A percentile compares a stretch with the other conserved stretches of the same genome.
phyloP scores from a whole-genome alignment of 2,888 invertebrate species.

The Sesia apiformis region DNA sequence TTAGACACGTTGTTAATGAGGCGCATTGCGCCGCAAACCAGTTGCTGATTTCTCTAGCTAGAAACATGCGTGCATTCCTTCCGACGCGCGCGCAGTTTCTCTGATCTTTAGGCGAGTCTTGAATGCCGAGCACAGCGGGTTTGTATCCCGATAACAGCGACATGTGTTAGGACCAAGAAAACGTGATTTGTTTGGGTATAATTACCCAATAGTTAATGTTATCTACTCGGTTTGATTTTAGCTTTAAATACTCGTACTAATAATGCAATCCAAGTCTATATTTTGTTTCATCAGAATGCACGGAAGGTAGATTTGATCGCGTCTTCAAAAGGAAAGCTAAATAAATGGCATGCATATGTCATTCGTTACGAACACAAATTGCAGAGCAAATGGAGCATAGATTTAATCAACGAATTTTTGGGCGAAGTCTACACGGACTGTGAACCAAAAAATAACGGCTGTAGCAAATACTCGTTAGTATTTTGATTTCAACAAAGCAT shows the following conservation, averaged over 20 bases:
- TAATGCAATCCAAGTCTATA: too few relatives aligned
- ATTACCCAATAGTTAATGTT: too few relatives aligned
- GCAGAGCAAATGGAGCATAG: neutral
- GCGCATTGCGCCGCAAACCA: constrained; percentile 13
- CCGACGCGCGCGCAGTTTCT: constrained; percentile 14
- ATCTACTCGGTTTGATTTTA: too few relatives aligned
- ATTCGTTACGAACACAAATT: neutral
- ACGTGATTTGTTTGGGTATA: constrained; percentile 9
- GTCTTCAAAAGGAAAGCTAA: too few relatives aligned
- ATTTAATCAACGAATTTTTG: neutral
- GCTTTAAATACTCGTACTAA: too few relatives aligned
- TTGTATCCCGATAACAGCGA: constrained; percentile 16
- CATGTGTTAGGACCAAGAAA: constrained; percentile 4
- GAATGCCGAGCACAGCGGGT: constrained; percentile 13
- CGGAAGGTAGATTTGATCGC: too few relatives aligned
- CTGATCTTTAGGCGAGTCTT: constrained; percentile 21
- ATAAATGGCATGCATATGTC: too few relatives aligned
- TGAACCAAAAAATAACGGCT: too few relatives aligned
- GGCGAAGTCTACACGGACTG: too few relatives aligned
- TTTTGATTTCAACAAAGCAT: too few relatives aligned
- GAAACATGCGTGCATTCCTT: constrained; percentile 9
- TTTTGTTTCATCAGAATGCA: too few relatives aligned
- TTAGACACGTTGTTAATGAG: constrained; percentile 32
- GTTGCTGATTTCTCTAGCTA: constrained; percentile 21
- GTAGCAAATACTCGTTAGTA: too few relatives aligned